Evolutionary conservation across 1,140 invertebrate species (phyloP), one percentile per base, ranked within the genome.

Genomic region (Drosophila ficusphila): DNA sequence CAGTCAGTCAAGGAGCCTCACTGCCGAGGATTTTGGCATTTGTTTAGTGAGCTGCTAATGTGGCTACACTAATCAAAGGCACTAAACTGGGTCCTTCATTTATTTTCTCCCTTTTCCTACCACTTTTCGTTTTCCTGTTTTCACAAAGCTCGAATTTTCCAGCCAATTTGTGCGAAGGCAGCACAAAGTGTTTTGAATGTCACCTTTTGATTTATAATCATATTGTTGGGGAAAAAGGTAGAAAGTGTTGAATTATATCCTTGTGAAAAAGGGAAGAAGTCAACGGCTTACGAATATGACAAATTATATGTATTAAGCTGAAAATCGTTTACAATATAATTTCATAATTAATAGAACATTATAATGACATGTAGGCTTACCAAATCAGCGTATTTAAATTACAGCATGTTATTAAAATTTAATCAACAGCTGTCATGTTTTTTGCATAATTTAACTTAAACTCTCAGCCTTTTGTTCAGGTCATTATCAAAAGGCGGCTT

Each of bases 41-140:
- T n/a, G n/a, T 31, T 21, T 6, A 16, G 12, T 18, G 19, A 51
- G 36, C 29, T 62, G 76, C 65, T 72, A 76, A 72, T 76, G 71
- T 72, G 71, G 39, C 56, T 41, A 68, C 56, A 78, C 72, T 76
- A 67, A 64, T 79, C 71, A 76, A 70, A 64, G 69, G 52, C 79
- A 61, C 65, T 60, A 56, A 73, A 76, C 52, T 33, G 19, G 23
- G 12, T 57, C 27, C 29, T 23, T 2, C 7, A 33, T 23, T n/a
- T 5, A 3, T 16, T 29, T 57, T 9, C 1, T 9, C 11, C 1
- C 11, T 2, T 12, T 14, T 27, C 39, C 3, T 9, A 4, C 12
- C 23, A 18, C 11, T 51, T 41, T 53, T 62, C 74, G 48, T 56
- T 53, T 73, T 81, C 34, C 78, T 75, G 53, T 75, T 79, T 65